These are phyloP conservation scores for Bombylius discolor DNA, from an alignment of 2,888 invertebrate genomes.

Conservation along the genomic window DNA sequence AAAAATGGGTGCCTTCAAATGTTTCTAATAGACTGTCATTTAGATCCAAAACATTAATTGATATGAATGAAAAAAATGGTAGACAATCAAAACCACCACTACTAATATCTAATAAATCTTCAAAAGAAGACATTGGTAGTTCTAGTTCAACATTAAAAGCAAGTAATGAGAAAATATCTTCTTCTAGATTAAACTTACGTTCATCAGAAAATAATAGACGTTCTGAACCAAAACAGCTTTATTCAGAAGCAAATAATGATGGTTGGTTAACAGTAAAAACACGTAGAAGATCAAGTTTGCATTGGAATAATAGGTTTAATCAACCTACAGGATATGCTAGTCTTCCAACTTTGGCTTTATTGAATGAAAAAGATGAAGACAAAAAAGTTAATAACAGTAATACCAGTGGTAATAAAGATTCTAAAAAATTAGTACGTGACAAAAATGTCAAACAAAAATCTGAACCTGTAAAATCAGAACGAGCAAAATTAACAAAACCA, in stretches of 20 bases:
- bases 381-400: not conserved
- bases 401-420: constrained; percentile 6
- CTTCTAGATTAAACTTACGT: constrained; percentile 26
- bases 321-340: constrained; percentile 75
- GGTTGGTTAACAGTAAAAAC: constrained; percentile 88
- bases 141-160: constrained; percentile 35
- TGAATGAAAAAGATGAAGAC: constrained; percentile 31
- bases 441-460: constrained; percentile 6
- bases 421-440: constrained; percentile 3
- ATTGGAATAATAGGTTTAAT: constrained; percentile 64
- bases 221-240: constrained; percentile 30
- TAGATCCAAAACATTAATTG: constrained; percentile 35
- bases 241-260: constrained; percentile 37
- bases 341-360: constrained; percentile 52
- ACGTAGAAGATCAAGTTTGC: constrained; percentile 52
- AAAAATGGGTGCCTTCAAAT: constrained; percentile 24
- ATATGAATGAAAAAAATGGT: constrained; percentile 22
- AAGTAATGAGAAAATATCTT: constrained; percentile 30
- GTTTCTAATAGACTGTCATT: constrained; percentile 28
- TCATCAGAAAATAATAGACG: constrained; percentile 20
- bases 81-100: constrained; percentile 7
- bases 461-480: constrained; percentile 1
- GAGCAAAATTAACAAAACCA: constrained; percentile 14
- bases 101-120: constrained; percentile 19
- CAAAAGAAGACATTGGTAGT: constrained; percentile 31